phyloP scores from a whole-genome alignment of 2,113 vertebrate species.

The Neogobius melanostomus region DNA sequence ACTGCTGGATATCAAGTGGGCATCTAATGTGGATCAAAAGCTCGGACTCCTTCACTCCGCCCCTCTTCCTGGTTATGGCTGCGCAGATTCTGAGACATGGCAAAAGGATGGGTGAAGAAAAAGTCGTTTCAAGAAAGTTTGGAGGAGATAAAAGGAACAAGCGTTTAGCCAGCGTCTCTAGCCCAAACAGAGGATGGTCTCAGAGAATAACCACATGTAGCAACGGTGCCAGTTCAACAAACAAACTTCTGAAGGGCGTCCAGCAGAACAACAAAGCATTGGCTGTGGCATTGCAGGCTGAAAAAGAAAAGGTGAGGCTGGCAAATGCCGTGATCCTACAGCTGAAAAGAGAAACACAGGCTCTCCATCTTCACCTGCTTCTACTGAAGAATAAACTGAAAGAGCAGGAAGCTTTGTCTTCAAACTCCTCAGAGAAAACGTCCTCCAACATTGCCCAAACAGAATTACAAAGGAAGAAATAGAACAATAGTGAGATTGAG shows the following conservation, averaged over 20 bases:
- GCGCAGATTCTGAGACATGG: constrained; percentile 79
- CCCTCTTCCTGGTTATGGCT: too few species aligned
- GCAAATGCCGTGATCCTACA: constrained; percentile 81
- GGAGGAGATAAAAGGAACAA: constrained; percentile 86
- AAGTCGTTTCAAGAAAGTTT: constrained; percentile 87
- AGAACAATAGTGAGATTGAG: background rate
- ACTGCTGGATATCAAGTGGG: too few species aligned
- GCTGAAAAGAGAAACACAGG: constrained; percentile 83
- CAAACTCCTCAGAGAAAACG: constrained; percentile 33
- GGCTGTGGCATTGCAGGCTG: constrained; percentile 87
- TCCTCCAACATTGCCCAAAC: background rate
- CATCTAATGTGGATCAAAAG: too few species aligned
- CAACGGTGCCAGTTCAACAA: constrained; percentile 70
- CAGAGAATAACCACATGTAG: constrained; percentile 64
- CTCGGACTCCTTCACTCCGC: too few species aligned
- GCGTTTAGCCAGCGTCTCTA: constrained; percentile 71
- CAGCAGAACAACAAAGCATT: constrained; percentile 86
- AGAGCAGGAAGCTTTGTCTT: constrained; percentile 40
- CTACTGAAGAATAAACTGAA: constrained; percentile 75
- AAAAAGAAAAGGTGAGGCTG: constrained; percentile 84
- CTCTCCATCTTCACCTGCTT: constrained; percentile 79
- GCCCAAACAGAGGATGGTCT: constrained; percentile 65
- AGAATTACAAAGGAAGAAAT: constrained; percentile 29
- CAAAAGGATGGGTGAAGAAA: constrained; percentile 78
- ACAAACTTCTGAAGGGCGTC: constrained; percentile 78